Conservation (phyloP, 2,113 vertebrate species). For the Nycticryphes semicollaris region DNA sequence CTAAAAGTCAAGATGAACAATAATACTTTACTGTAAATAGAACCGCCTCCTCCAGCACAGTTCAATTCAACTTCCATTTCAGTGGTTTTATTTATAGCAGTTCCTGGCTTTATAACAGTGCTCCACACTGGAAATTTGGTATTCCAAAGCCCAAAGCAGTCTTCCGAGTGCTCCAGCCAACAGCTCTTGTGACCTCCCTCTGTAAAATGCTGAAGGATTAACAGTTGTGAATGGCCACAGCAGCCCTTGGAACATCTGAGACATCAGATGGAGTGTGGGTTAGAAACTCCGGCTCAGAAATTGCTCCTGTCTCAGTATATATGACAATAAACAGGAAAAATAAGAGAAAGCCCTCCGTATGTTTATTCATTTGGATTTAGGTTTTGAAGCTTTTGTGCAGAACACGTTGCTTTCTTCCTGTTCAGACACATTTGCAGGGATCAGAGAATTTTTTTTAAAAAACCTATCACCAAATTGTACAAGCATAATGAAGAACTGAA, state of each 20-base stretch:
- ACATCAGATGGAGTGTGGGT: not conserved
- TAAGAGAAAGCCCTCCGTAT: not conserved
- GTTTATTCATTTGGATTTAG: not conserved
- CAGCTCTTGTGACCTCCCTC: slow-evolving; percentile 29
- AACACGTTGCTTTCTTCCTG: not conserved
- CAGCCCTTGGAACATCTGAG: not conserved
- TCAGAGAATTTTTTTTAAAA: not conserved
- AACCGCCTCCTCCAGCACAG: slow-evolving; percentile 11
- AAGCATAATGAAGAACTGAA: not conserved
- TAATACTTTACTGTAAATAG: slow-evolving; percentile 44
- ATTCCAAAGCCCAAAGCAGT: slow-evolving; percentile 47
- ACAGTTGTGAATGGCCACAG: slow-evolving; percentile 21
- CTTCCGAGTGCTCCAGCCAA: slow-evolving; percentile 35
- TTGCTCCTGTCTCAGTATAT: not conserved
- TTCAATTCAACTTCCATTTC: slow-evolving; percentile 6
- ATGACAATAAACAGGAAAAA: not conserved
- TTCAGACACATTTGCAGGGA: not conserved
- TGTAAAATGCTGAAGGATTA: slow-evolving; percentile 41
- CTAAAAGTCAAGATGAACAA: slow-evolving; percentile 32
- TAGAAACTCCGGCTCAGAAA: not conserved
- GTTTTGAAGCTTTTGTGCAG: not conserved
- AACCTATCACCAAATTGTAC: not conserved
- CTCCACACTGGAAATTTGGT: slow-evolving; percentile 43
- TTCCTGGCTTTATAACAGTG: slow-evolving; percentile 35
- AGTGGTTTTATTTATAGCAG: slow-evolving; percentile 46